Conservation (phyloP, 2,888 invertebrate genomes). For the Melanophora roralis region DNA sequence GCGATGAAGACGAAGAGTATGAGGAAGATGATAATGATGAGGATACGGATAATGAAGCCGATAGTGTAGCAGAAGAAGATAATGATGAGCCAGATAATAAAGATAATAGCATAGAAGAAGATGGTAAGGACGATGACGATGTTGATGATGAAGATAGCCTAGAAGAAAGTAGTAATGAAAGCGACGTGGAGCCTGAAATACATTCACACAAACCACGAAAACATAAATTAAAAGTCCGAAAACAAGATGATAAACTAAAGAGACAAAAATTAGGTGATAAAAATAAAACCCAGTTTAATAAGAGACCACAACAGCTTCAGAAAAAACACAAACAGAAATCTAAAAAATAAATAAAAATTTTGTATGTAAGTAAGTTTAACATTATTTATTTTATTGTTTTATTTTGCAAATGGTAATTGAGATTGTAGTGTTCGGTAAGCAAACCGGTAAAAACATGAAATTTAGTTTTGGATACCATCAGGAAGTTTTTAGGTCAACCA, state of each 20-base stretch:
- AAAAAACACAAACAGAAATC: slow-evolving; percentile 36
- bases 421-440: too few relatives aligned
- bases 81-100: neutral
- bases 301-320: slow-evolving; percentile 1
- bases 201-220: slow-evolving; percentile 56
- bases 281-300: neutral
- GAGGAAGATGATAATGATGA: slow-evolving; percentile 17
- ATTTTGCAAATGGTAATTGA: too few relatives aligned
- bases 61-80: slow-evolving; percentile 39
- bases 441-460: too few relatives aligned
- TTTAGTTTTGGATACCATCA: too few relatives aligned
- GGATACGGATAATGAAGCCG: slow-evolving; percentile 39
- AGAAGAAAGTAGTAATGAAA: slow-evolving; percentile 25
- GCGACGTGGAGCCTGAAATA: slow-evolving; percentile 45
- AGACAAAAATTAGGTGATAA: slow-evolving; percentile 31
- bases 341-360: slow-evolving; percentile 12
- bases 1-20: slow-evolving; percentile 16
- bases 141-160: slow-evolving; percentile 28
- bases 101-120: neutral
- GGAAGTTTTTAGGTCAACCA: too few relatives aligned
- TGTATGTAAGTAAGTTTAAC: too few relatives aligned
- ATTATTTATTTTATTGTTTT: too few relatives aligned
- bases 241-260: slow-evolving; percentile 35
- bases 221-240: slow-evolving; percentile 52
- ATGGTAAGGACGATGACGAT: slow-evolving; percentile 22